phyloP scores from a whole-genome alignment of 2,888 invertebrate species.

The Nipponacmea schrenckii region DNA sequence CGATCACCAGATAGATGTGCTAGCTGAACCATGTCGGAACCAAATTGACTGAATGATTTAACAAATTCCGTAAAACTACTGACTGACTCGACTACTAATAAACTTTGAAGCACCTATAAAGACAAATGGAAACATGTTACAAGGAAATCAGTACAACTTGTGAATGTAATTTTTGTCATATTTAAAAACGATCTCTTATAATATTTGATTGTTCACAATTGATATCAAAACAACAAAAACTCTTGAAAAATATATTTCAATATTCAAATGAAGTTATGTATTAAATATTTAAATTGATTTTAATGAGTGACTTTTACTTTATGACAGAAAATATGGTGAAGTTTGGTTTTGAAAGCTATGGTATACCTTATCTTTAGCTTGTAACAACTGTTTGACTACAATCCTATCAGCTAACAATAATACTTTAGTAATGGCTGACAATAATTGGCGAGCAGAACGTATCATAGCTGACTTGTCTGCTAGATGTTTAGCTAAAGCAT shows the following conservation, averaged over 20 bases:
- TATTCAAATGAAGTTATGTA: no score
- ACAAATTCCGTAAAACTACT: slow-evolving; percentile 87
- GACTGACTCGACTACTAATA: slow-evolving; percentile 70
- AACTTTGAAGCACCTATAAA: slow-evolving; percentile 67
- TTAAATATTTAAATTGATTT: no score
- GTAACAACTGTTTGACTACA: slow-evolving; percentile 93
- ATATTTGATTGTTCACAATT: no score
- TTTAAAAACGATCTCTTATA: no score
- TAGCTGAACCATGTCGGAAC: slow-evolving; percentile 97
- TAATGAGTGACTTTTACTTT: no score
- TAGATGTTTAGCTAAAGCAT: slow-evolving; percentile 10
- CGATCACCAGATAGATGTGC: slow-evolving; percentile 89
- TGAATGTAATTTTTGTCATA: no score
- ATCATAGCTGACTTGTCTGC: slow-evolving; percentile 75
- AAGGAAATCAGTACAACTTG: no score
- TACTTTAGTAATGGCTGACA: slow-evolving; percentile 94
- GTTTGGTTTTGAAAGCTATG: no score
- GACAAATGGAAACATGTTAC: background rate
- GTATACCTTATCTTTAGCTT: slow-evolving; percentile 92
- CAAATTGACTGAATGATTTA: slow-evolving; percentile 97
- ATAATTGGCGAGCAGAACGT: slow-evolving; percentile 89
- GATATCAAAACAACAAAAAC: no score
- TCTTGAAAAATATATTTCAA: no score
- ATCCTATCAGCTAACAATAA: slow-evolving; percentile 96
- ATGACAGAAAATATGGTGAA: no score